phyloP scores from a whole-genome alignment of 1,140 invertebrate species.

The Bombus pyrosoma region DNA sequence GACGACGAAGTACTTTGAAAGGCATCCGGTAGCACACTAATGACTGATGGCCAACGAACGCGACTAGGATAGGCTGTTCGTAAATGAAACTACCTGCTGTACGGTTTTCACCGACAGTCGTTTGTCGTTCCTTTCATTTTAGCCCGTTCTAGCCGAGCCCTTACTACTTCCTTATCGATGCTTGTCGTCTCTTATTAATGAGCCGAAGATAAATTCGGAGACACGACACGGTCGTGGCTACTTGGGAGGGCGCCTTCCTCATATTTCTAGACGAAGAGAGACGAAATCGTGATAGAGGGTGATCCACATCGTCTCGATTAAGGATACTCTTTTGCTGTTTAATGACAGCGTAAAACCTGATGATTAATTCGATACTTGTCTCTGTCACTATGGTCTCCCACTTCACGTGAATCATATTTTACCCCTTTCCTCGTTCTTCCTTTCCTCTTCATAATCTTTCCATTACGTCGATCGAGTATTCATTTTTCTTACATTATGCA shows the following conservation, averaged over 20 bases:
- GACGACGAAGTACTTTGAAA: conserved; percentile 63
- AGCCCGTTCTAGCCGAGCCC: conserved; percentile 32
- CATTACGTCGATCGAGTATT: conserved; percentile 16
- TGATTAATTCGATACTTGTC: conserved; percentile 28
- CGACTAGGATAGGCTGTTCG: conserved; percentile 38
- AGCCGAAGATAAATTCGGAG: conserved; percentile 66
- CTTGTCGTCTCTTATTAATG: conserved; percentile 72
- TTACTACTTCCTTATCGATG: conserved; percentile 67
- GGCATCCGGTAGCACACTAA: conserved; percentile 71
- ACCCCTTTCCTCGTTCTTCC: background rate
- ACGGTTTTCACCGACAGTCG: conserved; percentile 54
- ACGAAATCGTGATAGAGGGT: conserved; percentile 38
- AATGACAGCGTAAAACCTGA: conserved; percentile 21
- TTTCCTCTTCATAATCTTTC: conserved; percentile 10
- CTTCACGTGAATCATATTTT: background rate
- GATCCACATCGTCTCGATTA: conserved; percentile 49
- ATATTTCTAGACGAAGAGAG: conserved; percentile 54
- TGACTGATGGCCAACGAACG: conserved; percentile 67
- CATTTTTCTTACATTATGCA: conserved; percentile 10
- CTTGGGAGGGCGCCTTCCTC: conserved; percentile 61
- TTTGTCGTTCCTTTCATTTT: conserved; percentile 52
- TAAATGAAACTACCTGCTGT: conserved; percentile 57
- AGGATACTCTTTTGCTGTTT: conserved; percentile 44
- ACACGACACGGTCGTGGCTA: conserved; percentile 62
- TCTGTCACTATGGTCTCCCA: background rate